Evolutionary conservation across 2,113 vertebrate genomes (phyloP).

Genomic region (Archocentrus centrarchus): DNA sequence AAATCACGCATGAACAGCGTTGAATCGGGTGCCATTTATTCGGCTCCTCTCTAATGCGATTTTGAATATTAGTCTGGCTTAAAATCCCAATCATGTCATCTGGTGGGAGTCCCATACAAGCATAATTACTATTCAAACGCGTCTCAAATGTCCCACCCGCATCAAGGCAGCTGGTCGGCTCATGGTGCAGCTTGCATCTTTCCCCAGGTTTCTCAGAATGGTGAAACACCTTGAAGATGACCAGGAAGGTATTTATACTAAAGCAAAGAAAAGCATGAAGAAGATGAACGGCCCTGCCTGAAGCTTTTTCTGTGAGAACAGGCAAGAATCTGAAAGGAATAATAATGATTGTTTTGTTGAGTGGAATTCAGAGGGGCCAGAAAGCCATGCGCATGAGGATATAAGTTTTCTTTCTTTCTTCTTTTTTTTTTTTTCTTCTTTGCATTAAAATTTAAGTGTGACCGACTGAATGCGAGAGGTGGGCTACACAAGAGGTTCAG

Average conservation of each 20-base stretch:
- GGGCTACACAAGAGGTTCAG: conserved; percentile 16
- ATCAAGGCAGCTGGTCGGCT: conserved; percentile 88
- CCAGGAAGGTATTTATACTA: background rate
- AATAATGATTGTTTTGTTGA: conserved; percentile 19
- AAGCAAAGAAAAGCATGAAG: background rate
- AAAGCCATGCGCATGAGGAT: background rate
- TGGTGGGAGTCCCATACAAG: conserved; percentile 96
- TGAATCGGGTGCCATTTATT: conserved; percentile 79
- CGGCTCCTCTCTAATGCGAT: conserved; percentile 81
- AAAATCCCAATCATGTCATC: conserved; percentile 91
- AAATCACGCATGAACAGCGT: conserved; percentile 79
- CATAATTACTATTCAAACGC: conserved; percentile 91
- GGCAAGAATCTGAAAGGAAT: conserved; percentile 51
- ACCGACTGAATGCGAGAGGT: conserved; percentile 60
- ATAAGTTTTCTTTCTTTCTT: conserved; percentile 11
- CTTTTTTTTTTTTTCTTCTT: background rate
- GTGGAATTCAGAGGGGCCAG: background rate
- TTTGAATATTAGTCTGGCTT: conserved; percentile 86
- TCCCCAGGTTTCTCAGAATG: conserved; percentile 59
- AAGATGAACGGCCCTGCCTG: conserved; percentile 21
- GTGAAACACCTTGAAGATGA: conserved; percentile 43
- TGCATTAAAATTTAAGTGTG: conserved; percentile 44
- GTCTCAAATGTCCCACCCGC: conserved; percentile 94
- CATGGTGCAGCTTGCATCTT: conserved; percentile 66
- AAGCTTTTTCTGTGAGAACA: background rate